Base-by-base conservation (phyloP, 2,888 invertebrate species). In the Tachina fera region DNA sequence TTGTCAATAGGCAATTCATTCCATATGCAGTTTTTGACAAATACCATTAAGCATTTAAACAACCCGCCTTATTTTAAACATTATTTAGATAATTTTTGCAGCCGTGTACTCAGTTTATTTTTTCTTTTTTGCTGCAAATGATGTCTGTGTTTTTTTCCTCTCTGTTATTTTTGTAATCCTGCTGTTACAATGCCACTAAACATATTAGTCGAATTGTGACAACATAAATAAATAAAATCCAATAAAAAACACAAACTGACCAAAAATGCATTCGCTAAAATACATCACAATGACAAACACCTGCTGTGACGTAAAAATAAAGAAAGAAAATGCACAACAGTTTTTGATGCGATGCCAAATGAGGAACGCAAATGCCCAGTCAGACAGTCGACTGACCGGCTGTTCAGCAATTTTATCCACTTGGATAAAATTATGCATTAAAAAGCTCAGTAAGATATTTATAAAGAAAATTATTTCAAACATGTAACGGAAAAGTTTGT, bases 261-360 rank as follows among this genome's bases (percentile, higher is more conserved):
- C 58, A 88, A 88, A 87, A 88, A 86, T 84, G 88, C 84, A 84
- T 76, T 75, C 39, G 56, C 79, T 53, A 84, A 88, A 91, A 91
- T 91, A 89, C 91, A 91, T 91, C 91, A 91, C 89, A 91, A 89
- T 90, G 90, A 89, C 90, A 88, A 89, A 88, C 91, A 90, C 91
- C 91, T 90, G 91, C 91, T 91, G 91, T 39, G 79, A 56, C 67
- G 31, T 68, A 86, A 80, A 86, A 75, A 81, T n/a, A 77, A 77
- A 22, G 4, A 4, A 31, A 31, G 71, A 82, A 74, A 79, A 83
- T 72, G 60, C 22, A 67, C 61, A 75, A 78, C 56, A 72, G 67
- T 72, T 81, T 75, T 86, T 79, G 79, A 61, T 65, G 72, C 70
- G 81, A 78, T 58, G 70, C 63, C 68, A 72, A 67, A 79, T 72